Evolutionary conservation across 2,888 invertebrate genomes (phyloP).

Genomic region (Achlya flavicornis): DNA sequence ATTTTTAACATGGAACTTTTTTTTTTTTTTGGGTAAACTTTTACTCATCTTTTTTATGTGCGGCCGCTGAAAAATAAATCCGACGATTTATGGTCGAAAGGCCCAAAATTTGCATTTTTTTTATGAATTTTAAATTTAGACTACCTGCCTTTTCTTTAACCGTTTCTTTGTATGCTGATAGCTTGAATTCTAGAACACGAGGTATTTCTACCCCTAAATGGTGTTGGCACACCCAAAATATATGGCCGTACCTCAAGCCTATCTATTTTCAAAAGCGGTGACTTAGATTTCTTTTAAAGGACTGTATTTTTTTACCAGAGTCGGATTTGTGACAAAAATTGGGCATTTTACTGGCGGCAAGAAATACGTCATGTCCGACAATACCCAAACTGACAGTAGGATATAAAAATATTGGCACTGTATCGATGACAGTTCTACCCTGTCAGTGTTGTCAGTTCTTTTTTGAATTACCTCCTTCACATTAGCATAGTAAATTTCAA

Average conservation of each 20-base stretch:
- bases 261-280: constrained; percentile 41
- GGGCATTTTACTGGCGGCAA: constrained; percentile 11
- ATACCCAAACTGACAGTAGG: too few relatives aligned
- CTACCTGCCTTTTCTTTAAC: not conserved
- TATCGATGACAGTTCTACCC: too few relatives aligned
- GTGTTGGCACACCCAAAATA: constrained; percentile 32
- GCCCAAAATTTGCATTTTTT: too few relatives aligned
- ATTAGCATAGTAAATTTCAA: too few relatives aligned
- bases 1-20: not conserved
- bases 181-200: constrained; percentile 29
- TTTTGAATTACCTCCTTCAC: too few relatives aligned
- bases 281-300: constrained; percentile 52
- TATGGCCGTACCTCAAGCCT: constrained; percentile 29
- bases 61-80: too few relatives aligned
- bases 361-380: not conserved
- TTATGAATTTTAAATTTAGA: too few relatives aligned
- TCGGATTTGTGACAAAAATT: constrained; percentile 29
- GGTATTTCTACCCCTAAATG: constrained; percentile 33
- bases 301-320: constrained; percentile 27
- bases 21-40: not conserved
- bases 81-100: too few relatives aligned
- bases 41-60: not conserved
- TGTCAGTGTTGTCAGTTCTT: too few relatives aligned
- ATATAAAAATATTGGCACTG: too few relatives aligned
- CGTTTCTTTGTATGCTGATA: not conserved